These are phyloP conservation scores for Cheilinus undulatus DNA, from an alignment of 2,113 vertebrate genomes.

Conservation along the genomic window DNA sequence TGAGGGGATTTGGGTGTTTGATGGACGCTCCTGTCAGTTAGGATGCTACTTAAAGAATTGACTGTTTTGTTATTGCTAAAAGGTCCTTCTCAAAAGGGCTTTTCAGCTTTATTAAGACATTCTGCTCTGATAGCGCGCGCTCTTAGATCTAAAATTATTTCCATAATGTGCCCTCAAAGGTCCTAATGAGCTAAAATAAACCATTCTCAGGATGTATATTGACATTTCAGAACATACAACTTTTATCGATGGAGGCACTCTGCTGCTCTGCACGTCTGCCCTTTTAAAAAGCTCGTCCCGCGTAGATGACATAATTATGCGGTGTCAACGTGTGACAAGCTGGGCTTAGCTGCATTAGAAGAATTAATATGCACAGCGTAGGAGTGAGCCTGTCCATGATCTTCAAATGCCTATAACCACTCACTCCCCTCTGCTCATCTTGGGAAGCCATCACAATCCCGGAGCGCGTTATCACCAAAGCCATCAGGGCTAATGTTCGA, in stretches of 20 bases:
- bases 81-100: slow-evolving; percentile 16
- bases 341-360: slow-evolving; percentile 63
- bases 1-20: slow-evolving; percentile 64
- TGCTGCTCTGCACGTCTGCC: slow-evolving; percentile 24
- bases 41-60: slow-evolving; percentile 63
- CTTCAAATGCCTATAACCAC: slow-evolving; percentile 63
- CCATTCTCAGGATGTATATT: slow-evolving; percentile 34
- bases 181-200: slow-evolving; percentile 36
- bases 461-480: slow-evolving; percentile 50
- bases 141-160: slow-evolving; percentile 31
- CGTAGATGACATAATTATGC: slow-evolving; percentile 77
- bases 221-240: slow-evolving; percentile 36
- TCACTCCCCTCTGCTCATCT: slow-evolving; percentile 49
- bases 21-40: slow-evolving; percentile 66
- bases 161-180: slow-evolving; percentile 19
- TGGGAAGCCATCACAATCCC: slow-evolving; percentile 43
- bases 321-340: slow-evolving; percentile 71
- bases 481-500: slow-evolving; percentile 57
- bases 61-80: slow-evolving; percentile 53
- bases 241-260: slow-evolving; percentile 22
- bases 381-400: slow-evolving; percentile 63
- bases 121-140: background rate
- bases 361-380: slow-evolving; percentile 74
- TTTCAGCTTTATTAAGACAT: slow-evolving; percentile 22
- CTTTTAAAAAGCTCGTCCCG: slow-evolving; percentile 63